A percentile compares a stretch with the other conserved stretches of the same genome.
phyloP scores from a whole-genome alignment of 2,888 invertebrate species.

The Pedicia rivosa region DNA sequence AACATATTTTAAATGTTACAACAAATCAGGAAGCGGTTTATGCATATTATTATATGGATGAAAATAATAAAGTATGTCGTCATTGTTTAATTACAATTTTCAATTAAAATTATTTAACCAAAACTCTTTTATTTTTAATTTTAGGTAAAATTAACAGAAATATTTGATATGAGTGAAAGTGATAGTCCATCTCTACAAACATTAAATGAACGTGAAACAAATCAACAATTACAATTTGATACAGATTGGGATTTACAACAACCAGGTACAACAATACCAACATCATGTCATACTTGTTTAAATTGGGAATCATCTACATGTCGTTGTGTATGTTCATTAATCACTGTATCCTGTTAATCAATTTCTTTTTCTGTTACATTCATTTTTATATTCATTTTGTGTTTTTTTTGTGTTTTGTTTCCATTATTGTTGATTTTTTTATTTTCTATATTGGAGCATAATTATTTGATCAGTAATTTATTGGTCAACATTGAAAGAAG shows the following conservation, averaged over 20 bases:
- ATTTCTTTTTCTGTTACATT: background rate
- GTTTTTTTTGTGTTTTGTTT: slow-evolving; percentile 1
- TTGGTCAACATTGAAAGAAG: no score
- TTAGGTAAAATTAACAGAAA: slow-evolving; percentile 72
- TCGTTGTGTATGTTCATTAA: slow-evolving; percentile 6
- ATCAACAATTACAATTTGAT: slow-evolving; percentile 49
- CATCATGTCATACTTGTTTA: slow-evolving; percentile 5
- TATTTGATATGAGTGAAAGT: slow-evolving; percentile 71
- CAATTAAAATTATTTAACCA: background rate
- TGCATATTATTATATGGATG: slow-evolving; percentile 83
- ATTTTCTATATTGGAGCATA: no score
- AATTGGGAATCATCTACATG: slow-evolving; percentile 8
- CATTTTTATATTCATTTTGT: background rate
- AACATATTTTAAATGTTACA: slow-evolving; percentile 58
- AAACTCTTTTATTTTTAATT: slow-evolving; percentile 12
- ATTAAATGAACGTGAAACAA: slow-evolving; percentile 40
- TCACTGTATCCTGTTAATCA: background rate
- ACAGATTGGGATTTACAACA: slow-evolving; percentile 27
- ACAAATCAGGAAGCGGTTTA: slow-evolving; percentile 72
- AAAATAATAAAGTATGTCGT: slow-evolving; percentile 53
- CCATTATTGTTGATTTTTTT: no score
- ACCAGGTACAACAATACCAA: slow-evolving; percentile 6
- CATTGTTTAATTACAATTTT: background rate
- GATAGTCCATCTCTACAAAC: slow-evolving; percentile 49
- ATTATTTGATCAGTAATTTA: no score